Percentiles rank a stretch among this genome's conserved stretches.
Conservation (phyloP, 2,797 vertebrate species). For the Lepus townsendii region DNA sequence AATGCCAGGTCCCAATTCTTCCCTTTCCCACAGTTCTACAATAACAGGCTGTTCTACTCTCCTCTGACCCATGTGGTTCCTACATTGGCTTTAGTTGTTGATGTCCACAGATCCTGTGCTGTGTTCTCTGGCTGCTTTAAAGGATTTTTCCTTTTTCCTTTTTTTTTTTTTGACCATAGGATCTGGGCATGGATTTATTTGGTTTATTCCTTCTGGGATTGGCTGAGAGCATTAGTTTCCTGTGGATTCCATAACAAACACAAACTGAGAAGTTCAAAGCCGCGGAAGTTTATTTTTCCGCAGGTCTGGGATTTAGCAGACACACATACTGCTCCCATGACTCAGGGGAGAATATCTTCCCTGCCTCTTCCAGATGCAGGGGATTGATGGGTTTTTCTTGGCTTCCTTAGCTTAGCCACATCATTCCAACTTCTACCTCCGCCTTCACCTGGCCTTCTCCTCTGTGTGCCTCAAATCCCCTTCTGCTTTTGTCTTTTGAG, state of each 20-base stretch:
- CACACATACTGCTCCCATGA: neutral
- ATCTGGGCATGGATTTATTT: slow-evolving; percentile 11
- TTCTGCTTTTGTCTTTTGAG: slow-evolving; percentile 1
- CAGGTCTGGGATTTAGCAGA: neutral
- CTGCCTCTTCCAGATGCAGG: neutral
- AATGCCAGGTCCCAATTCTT: neutral
- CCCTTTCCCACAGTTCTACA: neutral
- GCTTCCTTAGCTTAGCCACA: neutral
- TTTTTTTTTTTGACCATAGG: slow-evolving; percentile 22
- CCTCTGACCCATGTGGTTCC: neutral
- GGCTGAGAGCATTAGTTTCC: slow-evolving; percentile 44
- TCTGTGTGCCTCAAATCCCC: neutral
- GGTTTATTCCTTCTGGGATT: neutral
- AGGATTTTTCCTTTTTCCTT: no score
- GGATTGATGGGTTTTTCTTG: neutral
- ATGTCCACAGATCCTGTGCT: neutral
- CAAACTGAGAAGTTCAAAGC: slow-evolving; percentile 33
- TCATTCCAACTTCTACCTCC: neutral
- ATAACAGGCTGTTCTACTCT: neutral
- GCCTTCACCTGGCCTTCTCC: neutral
- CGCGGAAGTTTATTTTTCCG: slow-evolving; percentile 43
- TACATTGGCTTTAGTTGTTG: neutral
- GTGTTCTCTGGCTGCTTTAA: neutral
- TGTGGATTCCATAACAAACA: slow-evolving; percentile 16
- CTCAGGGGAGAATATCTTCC: neutral